Percentiles rank a stretch among this genome's conserved stretches.
Evolutionary conservation across 2,888 invertebrate species (phyloP).

Genomic region (Mechanitis mazaeus): DNA sequence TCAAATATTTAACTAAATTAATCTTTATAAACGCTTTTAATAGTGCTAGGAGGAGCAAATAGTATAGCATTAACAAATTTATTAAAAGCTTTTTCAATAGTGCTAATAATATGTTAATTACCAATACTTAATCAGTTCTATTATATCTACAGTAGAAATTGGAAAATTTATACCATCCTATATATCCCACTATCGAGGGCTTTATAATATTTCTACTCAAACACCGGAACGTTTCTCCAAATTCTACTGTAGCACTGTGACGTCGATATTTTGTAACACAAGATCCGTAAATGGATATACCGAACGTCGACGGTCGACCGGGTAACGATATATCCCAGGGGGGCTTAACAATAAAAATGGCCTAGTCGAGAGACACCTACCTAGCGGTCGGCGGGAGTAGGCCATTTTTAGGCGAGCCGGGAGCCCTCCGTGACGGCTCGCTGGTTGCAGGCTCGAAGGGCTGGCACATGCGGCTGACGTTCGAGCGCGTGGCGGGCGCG

Average conservation of each 20-base stretch:
- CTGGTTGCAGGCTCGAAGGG: conserved; percentile 94
- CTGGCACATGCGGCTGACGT: conserved; percentile 96
- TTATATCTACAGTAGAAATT: conserved; percentile 34
- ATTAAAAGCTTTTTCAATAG: conserved; percentile 51
- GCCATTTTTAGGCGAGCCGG: conserved; percentile 25
- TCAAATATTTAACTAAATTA: conserved; percentile 48
- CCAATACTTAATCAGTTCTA: conserved; percentile 6
- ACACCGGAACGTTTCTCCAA: conserved; percentile 9
- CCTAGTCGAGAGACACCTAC: conserved; percentile 6
- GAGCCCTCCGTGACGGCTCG: conserved; percentile 50
- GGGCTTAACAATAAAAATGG: conserved; percentile 13
- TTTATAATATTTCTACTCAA: neutral
- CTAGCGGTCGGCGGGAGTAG: too few species aligned
- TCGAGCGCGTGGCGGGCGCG: conserved; percentile 94
- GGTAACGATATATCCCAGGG: too few species aligned
- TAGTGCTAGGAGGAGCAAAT: conserved; percentile 69
- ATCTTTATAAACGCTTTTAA: conserved; percentile 67
- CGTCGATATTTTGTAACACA: conserved; percentile 9
- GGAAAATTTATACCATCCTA: conserved; percentile 13
- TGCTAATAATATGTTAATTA: conserved; percentile 48
- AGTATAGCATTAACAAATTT: conserved; percentile 62
- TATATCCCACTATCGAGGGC: neutral
- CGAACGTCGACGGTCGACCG: neutral
- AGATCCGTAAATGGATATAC: conserved; percentile 13
- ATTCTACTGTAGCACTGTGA: conserved; percentile 25